Evolutionary conservation across 2,113 vertebrate genomes (phyloP).

Genomic region (Odontophorus gujanensis): DNA sequence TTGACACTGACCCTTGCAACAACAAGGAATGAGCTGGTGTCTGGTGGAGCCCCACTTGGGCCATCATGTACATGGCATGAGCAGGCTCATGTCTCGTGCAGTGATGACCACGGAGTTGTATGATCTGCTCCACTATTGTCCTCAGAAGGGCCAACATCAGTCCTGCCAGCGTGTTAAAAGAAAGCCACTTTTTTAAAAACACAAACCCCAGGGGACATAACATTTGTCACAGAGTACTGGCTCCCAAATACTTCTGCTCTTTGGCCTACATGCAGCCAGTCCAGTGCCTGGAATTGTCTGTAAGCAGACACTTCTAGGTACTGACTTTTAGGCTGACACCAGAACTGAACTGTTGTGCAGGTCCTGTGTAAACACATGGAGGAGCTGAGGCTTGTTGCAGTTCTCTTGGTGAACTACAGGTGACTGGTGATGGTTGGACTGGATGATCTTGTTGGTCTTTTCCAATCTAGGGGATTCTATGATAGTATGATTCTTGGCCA

Average conservation of each 20-base stretch:
- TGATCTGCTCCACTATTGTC: too few relatives aligned
- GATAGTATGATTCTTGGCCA: neutral
- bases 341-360: neutral
- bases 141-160: neutral
- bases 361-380: neutral
- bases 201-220: neutral
- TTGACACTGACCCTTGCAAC: neutral
- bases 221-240: neutral
- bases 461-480: too few relatives aligned
- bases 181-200: neutral
- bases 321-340: neutral
- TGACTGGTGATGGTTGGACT: too few relatives aligned
- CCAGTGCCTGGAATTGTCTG: neutral
- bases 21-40: neutral
- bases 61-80: accelerated
- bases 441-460: too few relatives aligned
- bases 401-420: neutral
- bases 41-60: accelerated
- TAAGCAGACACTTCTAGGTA: neutral
- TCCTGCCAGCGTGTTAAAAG: neutral
- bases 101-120: accelerated
- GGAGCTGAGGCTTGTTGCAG: neutral
- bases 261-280: neutral
- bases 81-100: neutral
- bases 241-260: neutral